phyloP scores from a whole-genome alignment of 2,113 vertebrate genomes.

The Bufo gargarizans region DNA sequence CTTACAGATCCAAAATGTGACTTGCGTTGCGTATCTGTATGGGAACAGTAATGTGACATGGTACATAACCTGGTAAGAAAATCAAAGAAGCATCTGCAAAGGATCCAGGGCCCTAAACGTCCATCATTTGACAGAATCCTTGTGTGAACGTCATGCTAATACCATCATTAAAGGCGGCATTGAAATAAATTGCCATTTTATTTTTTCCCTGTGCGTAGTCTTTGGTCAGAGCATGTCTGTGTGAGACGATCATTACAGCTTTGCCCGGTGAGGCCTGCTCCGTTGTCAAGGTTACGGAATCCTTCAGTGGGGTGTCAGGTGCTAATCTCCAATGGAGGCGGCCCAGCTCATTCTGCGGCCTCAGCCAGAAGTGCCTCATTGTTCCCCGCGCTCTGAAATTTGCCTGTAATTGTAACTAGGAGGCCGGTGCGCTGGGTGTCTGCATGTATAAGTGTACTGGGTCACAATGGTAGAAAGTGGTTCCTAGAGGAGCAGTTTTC shows the following conservation, averaged over 20 bases:
- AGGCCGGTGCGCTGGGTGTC: neutral
- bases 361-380: conserved; percentile 32
- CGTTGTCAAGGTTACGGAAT: conserved; percentile 29
- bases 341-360: neutral
- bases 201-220: neutral
- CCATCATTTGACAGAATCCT: neutral
- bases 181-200: neutral
- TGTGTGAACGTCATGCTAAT: neutral
- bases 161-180: neutral
- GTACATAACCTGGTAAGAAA: too few species aligned
- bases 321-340: conserved; percentile 30
- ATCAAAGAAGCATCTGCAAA: too few species aligned
- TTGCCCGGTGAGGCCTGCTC: conserved; percentile 1
- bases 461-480: neutral
- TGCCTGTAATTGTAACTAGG: neutral
- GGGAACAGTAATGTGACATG: too few species aligned
- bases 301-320: conserved; percentile 24
- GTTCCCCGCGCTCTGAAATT: neutral
- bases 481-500: neutral
- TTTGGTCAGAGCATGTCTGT: neutral
- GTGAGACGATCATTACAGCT: conserved; percentile 18
- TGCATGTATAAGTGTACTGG: neutral
- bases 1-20: too few species aligned
- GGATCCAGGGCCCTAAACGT: neutral
- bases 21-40: too few species aligned